Evolutionary conservation across 2,888 invertebrate species (phyloP).

Genomic region (Diarsia brunnea): DNA sequence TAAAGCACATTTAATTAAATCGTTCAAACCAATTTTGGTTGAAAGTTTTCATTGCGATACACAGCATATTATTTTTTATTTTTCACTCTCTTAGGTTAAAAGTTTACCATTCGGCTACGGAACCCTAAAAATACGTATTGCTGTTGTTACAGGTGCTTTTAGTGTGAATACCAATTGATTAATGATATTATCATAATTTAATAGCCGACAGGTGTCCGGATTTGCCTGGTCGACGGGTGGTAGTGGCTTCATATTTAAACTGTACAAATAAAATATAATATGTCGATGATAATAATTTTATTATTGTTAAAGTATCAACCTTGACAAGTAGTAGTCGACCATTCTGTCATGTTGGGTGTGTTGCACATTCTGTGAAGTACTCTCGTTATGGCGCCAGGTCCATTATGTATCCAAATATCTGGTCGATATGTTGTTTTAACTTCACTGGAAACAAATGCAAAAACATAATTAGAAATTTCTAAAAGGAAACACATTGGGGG

Average conservation of each 20-base stretch:
- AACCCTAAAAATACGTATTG: no score
- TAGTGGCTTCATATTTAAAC: background rate
- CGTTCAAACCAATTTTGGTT: no score
- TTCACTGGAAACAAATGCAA: conserved; percentile 46
- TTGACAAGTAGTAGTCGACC: conserved; percentile 58
- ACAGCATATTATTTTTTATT: no score
- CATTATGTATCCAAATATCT: conserved; percentile 91
- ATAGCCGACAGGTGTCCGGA: background rate
- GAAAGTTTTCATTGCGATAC: no score
- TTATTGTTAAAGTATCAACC: conserved; percentile 33
- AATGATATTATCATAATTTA: background rate
- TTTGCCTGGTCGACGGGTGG: background rate
- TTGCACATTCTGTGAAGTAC: conserved; percentile 90
- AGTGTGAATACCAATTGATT: background rate
- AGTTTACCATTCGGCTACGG: no score
- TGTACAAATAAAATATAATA: background rate
- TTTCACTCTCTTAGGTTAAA: no score
- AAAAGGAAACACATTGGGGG: background rate
- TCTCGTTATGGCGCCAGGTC: conserved; percentile 93
- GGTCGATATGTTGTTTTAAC: conserved; percentile 85
- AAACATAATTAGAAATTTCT: background rate
- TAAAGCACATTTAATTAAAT: no score
- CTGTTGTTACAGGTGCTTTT: no score
- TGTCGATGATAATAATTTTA: no score
- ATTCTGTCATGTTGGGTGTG: conserved; percentile 39